A percentile compares a stretch with the other conserved stretches of the same genome.
Conservation (phyloP, 2,888 invertebrate species). For the Drosophila anomalata region DNA sequence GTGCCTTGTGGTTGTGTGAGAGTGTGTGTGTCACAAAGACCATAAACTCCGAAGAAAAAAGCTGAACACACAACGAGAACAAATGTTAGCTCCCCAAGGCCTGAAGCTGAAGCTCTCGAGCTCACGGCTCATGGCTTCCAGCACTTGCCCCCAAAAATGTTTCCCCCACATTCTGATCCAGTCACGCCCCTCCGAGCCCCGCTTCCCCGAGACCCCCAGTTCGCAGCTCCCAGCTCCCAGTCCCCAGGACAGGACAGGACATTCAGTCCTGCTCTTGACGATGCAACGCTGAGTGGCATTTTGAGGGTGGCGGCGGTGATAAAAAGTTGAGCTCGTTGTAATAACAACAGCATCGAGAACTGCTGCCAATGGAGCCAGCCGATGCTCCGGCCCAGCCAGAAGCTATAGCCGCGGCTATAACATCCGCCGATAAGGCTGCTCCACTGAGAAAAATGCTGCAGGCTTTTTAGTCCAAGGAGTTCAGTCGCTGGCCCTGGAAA, state of each 20-base stretch:
- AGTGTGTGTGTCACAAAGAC: constrained; percentile 67
- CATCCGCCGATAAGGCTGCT: neutral
- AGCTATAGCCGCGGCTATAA: constrained; percentile 1
- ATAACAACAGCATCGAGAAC: constrained; percentile 63
- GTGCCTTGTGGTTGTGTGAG: constrained; percentile 16
- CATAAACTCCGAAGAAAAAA: constrained; percentile 66
- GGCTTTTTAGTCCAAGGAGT: neutral
- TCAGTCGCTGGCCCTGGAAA: no score
- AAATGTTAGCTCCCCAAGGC: constrained; percentile 53
- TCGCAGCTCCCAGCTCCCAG: neutral
- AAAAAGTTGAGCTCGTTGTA: constrained; percentile 77
- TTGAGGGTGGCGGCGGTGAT: constrained; percentile 76
- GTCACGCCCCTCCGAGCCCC: neutral
- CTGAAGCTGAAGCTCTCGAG: constrained; percentile 28
- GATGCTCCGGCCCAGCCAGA: constrained; percentile 10
- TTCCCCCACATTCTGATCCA: neutral
- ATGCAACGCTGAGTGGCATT: constrained; percentile 75
- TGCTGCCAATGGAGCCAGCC: constrained; percentile 16
- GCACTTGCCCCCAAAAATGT: constrained; percentile 8
- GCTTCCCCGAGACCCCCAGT: neutral
- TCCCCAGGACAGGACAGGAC: constrained; percentile 5
- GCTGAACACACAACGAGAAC: constrained; percentile 66
- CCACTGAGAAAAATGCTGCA: neutral
- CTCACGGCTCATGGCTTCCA: constrained; percentile 35
- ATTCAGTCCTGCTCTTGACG: constrained; percentile 59